Conservation (phyloP, 2,888 invertebrate species). For the Microctonus aethiopoides region DNA sequence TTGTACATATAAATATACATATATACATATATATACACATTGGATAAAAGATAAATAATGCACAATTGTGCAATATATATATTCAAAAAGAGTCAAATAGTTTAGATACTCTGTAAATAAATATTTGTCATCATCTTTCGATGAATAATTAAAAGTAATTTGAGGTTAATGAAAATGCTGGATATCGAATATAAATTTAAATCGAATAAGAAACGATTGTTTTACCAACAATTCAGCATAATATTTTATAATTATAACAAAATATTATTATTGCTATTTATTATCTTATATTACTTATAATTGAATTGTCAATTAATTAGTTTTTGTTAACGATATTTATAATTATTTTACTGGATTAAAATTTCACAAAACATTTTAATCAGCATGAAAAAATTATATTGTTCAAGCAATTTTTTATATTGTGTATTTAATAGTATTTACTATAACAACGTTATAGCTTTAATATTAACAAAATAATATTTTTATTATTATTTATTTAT, state of each 20-base stretch:
- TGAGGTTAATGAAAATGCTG: slow-evolving; percentile 24
- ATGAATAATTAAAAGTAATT: slow-evolving; percentile 9
- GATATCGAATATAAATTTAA: slow-evolving; percentile 38
- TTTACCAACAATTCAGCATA: slow-evolving; percentile 39
- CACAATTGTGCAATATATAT: slow-evolving; percentile 22
- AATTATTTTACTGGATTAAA: background rate
- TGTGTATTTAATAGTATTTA: slow-evolving; percentile 5
- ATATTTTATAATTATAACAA: background rate
- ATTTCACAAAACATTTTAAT: background rate
- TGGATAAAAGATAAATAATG: background rate
- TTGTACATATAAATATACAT: slow-evolving; percentile 12
- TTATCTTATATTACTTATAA: background rate
- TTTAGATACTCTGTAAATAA: slow-evolving; percentile 24
- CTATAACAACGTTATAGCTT: background rate
- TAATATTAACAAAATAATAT: background rate
- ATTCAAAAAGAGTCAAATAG: slow-evolving; percentile 13
- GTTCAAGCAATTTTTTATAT: background rate
- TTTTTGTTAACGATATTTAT: background rate
- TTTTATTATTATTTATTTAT: slow-evolving; percentile 7
- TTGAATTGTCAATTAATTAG: background rate
- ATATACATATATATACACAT: background rate
- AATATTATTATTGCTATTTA: background rate
- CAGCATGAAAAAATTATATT: background rate
- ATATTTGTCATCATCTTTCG: slow-evolving; percentile 10
- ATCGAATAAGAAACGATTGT: slow-evolving; percentile 17